A percentile compares a stretch with the other conserved stretches of the same genome.
phyloP scores from a whole-genome alignment of 2,797 vertebrate species.

The Chrysocyon brachyurus region DNA sequence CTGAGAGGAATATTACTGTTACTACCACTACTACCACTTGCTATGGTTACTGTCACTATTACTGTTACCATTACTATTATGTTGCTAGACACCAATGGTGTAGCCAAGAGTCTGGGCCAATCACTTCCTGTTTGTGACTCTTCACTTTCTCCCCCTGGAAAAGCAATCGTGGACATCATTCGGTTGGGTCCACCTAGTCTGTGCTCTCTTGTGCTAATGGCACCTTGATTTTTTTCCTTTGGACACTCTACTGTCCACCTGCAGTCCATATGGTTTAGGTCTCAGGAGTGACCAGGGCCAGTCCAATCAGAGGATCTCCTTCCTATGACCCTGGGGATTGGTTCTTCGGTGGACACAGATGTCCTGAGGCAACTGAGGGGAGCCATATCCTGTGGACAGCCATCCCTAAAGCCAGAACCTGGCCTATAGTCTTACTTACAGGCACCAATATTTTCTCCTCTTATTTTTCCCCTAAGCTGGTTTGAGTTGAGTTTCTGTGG shows the following conservation, averaged over 20 bases:
- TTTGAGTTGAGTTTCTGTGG: background rate
- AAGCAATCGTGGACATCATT: background rate
- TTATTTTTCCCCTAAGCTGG: background rate
- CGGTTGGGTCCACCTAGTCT: background rate
- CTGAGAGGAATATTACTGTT: background rate
- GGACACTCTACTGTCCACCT: background rate
- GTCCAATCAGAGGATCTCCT: background rate
- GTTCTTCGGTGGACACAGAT: background rate
- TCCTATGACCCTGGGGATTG: too few relatives aligned
- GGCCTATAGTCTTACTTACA: background rate
- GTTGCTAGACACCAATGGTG: background rate
- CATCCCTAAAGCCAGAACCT: background rate
- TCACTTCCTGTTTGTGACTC: background rate
- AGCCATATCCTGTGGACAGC: background rate
- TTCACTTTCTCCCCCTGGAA: background rate
- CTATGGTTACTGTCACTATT: background rate
- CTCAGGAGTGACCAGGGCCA: background rate
- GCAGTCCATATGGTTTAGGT: rapidly evolving
- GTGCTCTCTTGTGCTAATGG: background rate
- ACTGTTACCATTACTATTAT: background rate
- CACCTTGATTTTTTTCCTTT: background rate
- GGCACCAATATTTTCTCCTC: background rate
- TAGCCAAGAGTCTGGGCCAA: background rate
- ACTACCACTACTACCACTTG: too few relatives aligned
- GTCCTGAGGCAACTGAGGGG: background rate